Base-by-base conservation (phyloP, 2,888 invertebrate genomes). In the Caenorhabditis drosophilae region DNA sequence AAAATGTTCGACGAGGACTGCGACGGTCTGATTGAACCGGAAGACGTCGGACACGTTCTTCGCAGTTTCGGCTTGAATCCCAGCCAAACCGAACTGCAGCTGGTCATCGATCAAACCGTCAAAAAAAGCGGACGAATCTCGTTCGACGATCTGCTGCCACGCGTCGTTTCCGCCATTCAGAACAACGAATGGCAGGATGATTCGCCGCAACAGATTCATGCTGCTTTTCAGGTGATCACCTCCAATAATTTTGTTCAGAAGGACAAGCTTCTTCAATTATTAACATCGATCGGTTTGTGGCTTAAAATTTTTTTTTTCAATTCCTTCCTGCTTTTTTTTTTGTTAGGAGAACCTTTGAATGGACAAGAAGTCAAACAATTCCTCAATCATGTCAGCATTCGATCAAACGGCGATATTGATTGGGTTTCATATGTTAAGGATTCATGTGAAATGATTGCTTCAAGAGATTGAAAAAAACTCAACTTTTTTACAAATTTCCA, bases 361-460 rank as follows among this genome's bases (percentile, higher is more conserved):
- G 60, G 67, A 4, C 64, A 62, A 35, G 76, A 78, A 61, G 54
- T 71, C 52, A 67, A 70, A n/a, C 75, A 76, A 42, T 73, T 77
- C 45, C 44, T 76, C 44, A 63, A 62, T 31, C 77, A 76, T 54
- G 46, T 77, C n/a, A 59, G 72, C 9, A 59, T 75, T 9, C 56
- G 63, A 12, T 57, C 53, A 15, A 70, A 70, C 44, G 76, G 75
- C 25, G 63, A 67, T 18, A 63, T 77, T 20, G 77, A 77, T 49
- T 75, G 69, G 70, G 67, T 67, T 12, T 58, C 72, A 12, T 75
- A 77, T 42, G 62, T 73, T 25, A 63, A 70, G 25, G 76, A 77
- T 36, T 55, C 64, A 15, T 64, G 59, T 44, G 64, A 64, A 25
- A 58, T 64, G 58, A 58, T 64, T 22, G 54, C 64, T n/a, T 54